Evolutionary conservation across 2,113 vertebrate genomes (phyloP), one percentile per base, ranked within the genome.

Genomic region (Rhinopomastus cyanomelas): DNA sequence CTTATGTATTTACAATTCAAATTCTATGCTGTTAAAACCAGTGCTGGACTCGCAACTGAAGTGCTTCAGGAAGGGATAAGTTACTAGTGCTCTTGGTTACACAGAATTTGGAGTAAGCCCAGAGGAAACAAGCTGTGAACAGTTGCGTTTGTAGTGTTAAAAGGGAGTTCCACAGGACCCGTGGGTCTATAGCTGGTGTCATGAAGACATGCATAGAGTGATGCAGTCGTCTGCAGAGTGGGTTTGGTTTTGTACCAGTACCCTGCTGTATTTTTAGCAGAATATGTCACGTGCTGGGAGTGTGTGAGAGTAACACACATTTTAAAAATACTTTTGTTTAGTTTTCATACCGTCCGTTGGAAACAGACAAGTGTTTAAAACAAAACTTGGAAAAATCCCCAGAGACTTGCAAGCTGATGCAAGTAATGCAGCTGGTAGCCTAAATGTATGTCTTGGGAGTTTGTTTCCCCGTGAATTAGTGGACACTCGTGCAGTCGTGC

Each of bases 31-130:
- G n/a, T n/a, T 95, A 83, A 94, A 96, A 96, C 94, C 93, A 91
- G 86, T 74, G 12, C 77, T 88, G 62, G n/a, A 34, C 68, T 94
- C 89, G 61, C 39, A 92, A 8, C 56, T 66, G 83, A 36, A 39
- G 22, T 42, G 85, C 83, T 94, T 95, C 84, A 83, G 44, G 93
- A 87, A 64, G 62, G 59, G 48, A 39, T 26, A 87, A 76, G 94
- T 84, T 60, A 53, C 55, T 65, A 61, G 60, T 21, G 2, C 62
- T 79, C 85, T 69, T 23, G 60, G 11, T 62, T 92, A 52, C 55
- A 29, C 5, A 23, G 16, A 18, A 10, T 80, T 86, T 93, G 89
- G 82, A 91, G 62, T 59, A 67, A 85, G 37, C 55, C 81, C 86
- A 69, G 61, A 51, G 85, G 51, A 67, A 44, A 37, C 20, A 23